phyloP scores from a whole-genome alignment of 1,140 invertebrate genomes.

The Agrilus planipennis region DNA sequence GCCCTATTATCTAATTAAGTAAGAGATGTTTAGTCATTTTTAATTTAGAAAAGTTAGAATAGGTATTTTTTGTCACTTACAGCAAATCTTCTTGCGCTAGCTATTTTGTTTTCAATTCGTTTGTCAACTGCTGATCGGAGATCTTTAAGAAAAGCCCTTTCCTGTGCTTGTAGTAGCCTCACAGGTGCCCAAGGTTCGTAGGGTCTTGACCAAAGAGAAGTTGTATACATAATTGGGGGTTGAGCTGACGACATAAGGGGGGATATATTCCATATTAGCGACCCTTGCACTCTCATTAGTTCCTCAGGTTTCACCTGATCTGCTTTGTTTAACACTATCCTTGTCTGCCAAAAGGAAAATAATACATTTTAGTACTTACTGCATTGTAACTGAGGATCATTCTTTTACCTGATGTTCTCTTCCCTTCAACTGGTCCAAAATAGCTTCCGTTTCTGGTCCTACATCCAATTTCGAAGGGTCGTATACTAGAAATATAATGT shows the following conservation, averaged over 20 bases:
- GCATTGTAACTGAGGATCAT: background rate
- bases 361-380: background rate
- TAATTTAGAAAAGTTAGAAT: conserved; percentile 2
- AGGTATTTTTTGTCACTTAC: too few species aligned
- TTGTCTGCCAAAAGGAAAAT: conserved; percentile 44
- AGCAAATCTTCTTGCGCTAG: conserved; percentile 85
- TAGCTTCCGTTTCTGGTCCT: conserved; percentile 86
- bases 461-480: conserved; percentile 92
- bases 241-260: conserved; percentile 86
- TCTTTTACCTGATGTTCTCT: conserved; percentile 69
- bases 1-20: too few species aligned
- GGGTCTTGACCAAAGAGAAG: conserved; percentile 79
- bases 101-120: conserved; percentile 86
- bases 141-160: conserved; percentile 76
- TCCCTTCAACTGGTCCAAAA: conserved; percentile 85
- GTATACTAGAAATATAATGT: conserved; percentile 90
- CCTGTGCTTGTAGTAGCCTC: conserved; percentile 70
- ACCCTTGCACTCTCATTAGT: conserved; percentile 83
- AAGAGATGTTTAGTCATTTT: too few species aligned
- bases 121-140: conserved; percentile 72
- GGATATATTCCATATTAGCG: conserved; percentile 91
- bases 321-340: conserved; percentile 90
- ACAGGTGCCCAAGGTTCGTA: conserved; percentile 68
- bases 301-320: conserved; percentile 88
- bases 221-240: conserved; percentile 90